Base-by-base conservation (phyloP, 2,797 vertebrate species). In the Sibirionetta formosa region DNA sequence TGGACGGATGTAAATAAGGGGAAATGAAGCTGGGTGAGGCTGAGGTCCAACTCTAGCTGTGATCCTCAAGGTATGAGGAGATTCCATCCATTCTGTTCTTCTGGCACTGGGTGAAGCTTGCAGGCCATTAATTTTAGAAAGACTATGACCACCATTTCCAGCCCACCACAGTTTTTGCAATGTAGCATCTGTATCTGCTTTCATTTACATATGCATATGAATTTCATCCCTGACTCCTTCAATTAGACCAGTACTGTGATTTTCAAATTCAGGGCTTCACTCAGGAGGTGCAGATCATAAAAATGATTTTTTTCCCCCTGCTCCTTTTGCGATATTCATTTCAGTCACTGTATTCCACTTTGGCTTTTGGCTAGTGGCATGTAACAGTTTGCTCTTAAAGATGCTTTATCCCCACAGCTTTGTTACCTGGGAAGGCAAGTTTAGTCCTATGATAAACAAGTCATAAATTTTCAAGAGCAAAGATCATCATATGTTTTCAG, bases 1-100 rank as follows among this genome's bases (percentile, higher is more conserved):
- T 44, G 68, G 83, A 70, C 82, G 58, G n/a, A 53, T 92, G 64
- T 51, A 82, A 92, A 89, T 64, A 71, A 88, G 71, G 88, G 78
- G 75, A 93, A 93, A 92, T 91, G 75, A 75, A 86, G 57, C 54
- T 75, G 44, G 11, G 2, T 35, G 64, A 63, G 71, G 78, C 64
- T 82, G 63, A 91, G 48, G 19, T 89, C 82, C 86, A 82, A 29
- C 58, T 91, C 64, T 35, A 24, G 54, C 65, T 82, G 56, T 0
- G 3, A 60, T 82, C 31, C 38, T 93, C 10, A 14, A 63, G 64
- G 64, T 35, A 80, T 60, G 58, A 69, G 66, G 33, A 90, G 20
- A 7, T 81, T 90, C 36, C 73, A 29, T 20, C 46, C 65, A 58
- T 63, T 65, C 66, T 83, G 58, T 46, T 88, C n/a, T 50, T 53